A percentile compares a stretch with the other conserved stretches of the same genome.
Conservation (phyloP, 2,113 vertebrate species). For the Brienomyrus brachyistius region DNA sequence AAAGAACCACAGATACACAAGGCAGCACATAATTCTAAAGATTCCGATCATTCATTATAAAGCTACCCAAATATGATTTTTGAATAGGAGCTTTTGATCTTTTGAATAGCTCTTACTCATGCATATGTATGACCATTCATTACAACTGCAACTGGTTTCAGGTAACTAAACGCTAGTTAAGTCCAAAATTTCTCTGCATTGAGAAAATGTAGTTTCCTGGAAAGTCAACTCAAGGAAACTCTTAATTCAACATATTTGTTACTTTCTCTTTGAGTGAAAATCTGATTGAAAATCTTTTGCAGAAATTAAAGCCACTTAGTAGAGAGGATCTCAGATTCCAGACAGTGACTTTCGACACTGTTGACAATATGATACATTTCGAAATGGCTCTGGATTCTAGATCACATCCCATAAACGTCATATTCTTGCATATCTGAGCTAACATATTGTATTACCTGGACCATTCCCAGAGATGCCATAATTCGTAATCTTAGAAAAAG, state of each 20-base stretch:
- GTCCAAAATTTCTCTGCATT: neutral
- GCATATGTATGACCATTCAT: neutral
- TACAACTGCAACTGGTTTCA: neutral
- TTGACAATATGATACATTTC: neutral
- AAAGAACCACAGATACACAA: neutral
- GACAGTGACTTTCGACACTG: neutral
- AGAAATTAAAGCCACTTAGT: neutral
- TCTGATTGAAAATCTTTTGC: neutral
- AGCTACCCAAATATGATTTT: neutral
- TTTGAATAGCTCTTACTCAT: neutral
- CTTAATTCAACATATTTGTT: neutral
- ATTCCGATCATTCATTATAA: neutral
- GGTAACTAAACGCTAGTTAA: neutral
- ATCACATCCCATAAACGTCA: neutral
- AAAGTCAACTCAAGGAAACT: neutral
- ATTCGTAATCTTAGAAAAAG: neutral
- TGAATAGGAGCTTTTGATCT: neutral
- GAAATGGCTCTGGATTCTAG: neutral
- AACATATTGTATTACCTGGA: neutral
- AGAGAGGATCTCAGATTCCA: neutral
- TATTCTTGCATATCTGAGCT: neutral
- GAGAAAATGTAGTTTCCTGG: neutral
- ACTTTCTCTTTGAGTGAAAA: neutral
- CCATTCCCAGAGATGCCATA: neutral
- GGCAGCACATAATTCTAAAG: neutral